These are phyloP conservation scores for Crematogaster levior DNA, from an alignment of 2,888 invertebrate species.

Conservation along the genomic window DNA sequence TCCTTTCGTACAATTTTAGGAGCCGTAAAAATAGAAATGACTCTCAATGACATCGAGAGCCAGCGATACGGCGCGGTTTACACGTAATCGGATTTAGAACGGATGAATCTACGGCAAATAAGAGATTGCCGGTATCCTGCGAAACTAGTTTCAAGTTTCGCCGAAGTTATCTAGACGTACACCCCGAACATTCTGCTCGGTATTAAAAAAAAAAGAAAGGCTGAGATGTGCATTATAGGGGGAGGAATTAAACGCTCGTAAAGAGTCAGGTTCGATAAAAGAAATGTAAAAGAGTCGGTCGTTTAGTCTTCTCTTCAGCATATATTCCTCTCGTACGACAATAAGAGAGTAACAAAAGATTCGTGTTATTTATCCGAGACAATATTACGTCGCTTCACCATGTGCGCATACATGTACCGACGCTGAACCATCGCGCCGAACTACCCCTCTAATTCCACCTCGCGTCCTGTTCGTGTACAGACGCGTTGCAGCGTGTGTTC, in stretches of 20 bases:
- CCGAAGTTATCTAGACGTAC: background rate
- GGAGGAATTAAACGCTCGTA: background rate
- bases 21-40: constrained; percentile 76
- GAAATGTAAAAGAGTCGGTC: background rate
- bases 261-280: background rate
- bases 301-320: too few relatives aligned
- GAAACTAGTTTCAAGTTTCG: constrained; percentile 11
- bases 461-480: constrained; percentile 19
- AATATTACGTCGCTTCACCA: constrained; percentile 2
- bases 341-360: constrained; percentile 1
- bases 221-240: background rate
- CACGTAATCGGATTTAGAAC: constrained; percentile 74
- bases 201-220: background rate
- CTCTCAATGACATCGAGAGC: constrained; percentile 71
- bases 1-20: constrained; percentile 78
- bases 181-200: background rate
- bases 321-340: background rate
- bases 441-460: constrained; percentile 7
- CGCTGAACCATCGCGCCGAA: constrained; percentile 3
- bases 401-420: background rate
- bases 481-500: constrained; percentile 25
- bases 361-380: constrained; percentile 1
- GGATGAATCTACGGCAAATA: constrained; percentile 47
- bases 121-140: constrained; percentile 19
- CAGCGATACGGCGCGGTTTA: constrained; percentile 64